Percentiles rank a stretch among this genome's conserved stretches.
Evolutionary conservation across 2,797 vertebrate species (phyloP).

Genomic region (Ceryle rudis): DNA sequence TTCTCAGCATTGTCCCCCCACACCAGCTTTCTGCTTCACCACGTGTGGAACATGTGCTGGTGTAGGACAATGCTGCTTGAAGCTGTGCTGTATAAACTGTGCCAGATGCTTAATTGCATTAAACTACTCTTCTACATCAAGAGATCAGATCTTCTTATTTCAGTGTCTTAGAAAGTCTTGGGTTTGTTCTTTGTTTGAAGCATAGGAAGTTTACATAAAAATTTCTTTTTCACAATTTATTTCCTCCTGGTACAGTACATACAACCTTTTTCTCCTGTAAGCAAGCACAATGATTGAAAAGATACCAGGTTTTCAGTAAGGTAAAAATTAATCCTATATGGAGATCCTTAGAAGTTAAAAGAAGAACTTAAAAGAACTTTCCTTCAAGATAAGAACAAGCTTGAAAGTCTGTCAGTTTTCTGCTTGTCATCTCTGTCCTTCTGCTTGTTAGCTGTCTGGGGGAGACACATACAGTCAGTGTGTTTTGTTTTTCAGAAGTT

Average conservation of each 20-base stretch:
- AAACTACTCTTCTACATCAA: neutral
- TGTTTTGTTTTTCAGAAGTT: slow-evolving; percentile 81
- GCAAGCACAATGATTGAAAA: neutral
- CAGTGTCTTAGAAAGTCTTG: neutral
- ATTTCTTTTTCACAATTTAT: neutral
- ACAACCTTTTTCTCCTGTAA: neutral
- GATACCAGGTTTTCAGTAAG: neutral
- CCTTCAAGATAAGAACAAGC: neutral
- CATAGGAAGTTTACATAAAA: neutral
- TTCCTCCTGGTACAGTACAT: neutral
- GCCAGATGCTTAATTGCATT: neutral
- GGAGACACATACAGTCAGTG: neutral
- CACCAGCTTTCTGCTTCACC: neutral
- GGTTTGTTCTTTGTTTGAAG: neutral
- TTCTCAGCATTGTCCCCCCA: neutral
- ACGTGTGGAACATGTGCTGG: neutral
- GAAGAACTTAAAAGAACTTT: neutral
- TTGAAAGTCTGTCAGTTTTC: neutral
- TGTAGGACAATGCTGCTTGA: neutral
- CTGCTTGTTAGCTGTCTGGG: neutral
- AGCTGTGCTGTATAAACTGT: neutral
- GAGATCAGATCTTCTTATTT: neutral
- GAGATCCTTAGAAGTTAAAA: neutral
- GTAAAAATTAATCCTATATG: neutral
- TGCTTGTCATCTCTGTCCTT: neutral